phyloP scores from a whole-genome alignment of 1,140 invertebrate species.

The Armadillidium nasatum region DNA sequence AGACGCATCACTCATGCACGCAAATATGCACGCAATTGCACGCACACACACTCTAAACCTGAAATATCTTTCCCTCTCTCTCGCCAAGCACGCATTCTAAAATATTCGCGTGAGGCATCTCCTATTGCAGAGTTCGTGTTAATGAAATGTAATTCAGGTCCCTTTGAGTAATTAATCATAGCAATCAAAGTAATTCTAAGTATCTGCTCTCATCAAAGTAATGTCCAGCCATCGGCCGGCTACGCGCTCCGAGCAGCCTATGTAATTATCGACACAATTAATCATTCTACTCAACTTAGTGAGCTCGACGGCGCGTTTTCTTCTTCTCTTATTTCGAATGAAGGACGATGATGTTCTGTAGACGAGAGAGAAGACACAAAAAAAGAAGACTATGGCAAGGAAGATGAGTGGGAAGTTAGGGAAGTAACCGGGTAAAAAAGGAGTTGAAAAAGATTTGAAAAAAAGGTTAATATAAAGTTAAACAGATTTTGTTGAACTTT shows the following conservation, averaged over 20 bases:
- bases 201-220: conserved; percentile 42
- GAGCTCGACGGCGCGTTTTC: not conserved
- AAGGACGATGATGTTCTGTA: no score
- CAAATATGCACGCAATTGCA: not conserved
- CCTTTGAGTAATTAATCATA: conserved; percentile 41
- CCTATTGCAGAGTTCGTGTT: conserved; percentile 23
- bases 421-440: no score
- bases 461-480: no score
- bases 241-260: conserved; percentile 33
- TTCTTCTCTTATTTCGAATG: no score
- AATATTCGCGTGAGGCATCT: conserved; percentile 16
- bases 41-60: no score
- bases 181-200: conserved; percentile 42
- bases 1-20: no score
- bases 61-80: not conserved
- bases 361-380: no score
- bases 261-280: conserved; percentile 43
- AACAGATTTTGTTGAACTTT: no score
- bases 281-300: conserved; percentile 36
- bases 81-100: not conserved
- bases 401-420: no score
- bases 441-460: no score
- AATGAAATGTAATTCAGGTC: conserved; percentile 40
- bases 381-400: no score
- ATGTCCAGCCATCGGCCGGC: conserved; percentile 38